These are phyloP conservation scores for Stylophora pistillata DNA, from an alignment of 64 coral and sea anemone genomes.

Conservation along the genomic window DNA sequence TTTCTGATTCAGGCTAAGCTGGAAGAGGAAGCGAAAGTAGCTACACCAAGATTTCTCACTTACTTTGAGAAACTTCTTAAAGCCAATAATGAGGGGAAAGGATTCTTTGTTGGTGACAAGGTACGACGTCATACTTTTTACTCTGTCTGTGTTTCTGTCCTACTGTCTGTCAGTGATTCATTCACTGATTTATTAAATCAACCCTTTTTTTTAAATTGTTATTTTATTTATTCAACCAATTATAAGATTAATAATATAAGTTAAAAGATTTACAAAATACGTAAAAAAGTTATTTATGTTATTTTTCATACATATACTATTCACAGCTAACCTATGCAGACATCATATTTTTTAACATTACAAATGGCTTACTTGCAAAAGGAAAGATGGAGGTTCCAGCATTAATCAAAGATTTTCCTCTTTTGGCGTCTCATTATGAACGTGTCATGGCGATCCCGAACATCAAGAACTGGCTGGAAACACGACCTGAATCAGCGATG, in stretches of 20 bases:
- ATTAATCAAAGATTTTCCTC: not conserved
- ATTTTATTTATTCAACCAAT: too few species aligned
- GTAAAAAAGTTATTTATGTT: not conserved
- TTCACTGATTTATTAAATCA: too few species aligned
- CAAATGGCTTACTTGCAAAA: not conserved
- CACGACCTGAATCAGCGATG: conserved; percentile 3
- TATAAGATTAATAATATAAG: too few species aligned
- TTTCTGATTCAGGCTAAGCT: not conserved
- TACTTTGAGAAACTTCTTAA: not conserved
- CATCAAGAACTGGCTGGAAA: conserved; percentile 22
- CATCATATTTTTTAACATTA: not conserved
- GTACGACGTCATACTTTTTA: not conserved
- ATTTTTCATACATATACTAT: not conserved
- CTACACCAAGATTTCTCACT: not conserved
- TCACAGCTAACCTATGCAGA: conserved; percentile 49
- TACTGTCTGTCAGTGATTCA: too few species aligned
- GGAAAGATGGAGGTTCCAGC: not conserved
- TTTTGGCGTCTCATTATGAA: conserved; percentile 1
- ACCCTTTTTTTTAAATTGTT: too few species aligned
- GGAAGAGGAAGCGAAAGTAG: not conserved
- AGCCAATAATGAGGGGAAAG: conserved; percentile 29
- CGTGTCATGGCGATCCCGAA: conserved; percentile 6
- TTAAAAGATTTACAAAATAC: too few species aligned
- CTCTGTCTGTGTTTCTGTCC: too few species aligned
- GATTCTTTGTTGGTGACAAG: conserved; percentile 37